phyloP scores from a whole-genome alignment of 2,797 vertebrate species.

The Malurus leucopterus region DNA sequence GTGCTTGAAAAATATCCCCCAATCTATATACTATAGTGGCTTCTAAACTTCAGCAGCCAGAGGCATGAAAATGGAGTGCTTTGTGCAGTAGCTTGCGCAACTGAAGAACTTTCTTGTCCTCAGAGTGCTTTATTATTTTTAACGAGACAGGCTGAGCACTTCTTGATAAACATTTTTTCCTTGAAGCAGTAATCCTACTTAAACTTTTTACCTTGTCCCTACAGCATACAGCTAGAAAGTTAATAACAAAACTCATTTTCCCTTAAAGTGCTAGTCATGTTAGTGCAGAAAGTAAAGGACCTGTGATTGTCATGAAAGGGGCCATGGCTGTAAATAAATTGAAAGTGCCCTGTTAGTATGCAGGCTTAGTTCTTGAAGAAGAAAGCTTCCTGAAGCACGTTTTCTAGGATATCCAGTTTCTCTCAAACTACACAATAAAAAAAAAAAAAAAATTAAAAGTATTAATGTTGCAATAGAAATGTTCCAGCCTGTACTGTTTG shows the following conservation, averaged over 20 bases:
- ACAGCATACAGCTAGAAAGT: slow-evolving; percentile 3
- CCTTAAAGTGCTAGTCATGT: slow-evolving; percentile 12
- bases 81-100: slow-evolving; percentile 55
- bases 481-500: background rate
- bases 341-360: background rate
- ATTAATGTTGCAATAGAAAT: background rate
- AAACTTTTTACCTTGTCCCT: slow-evolving; percentile 55
- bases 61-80: slow-evolving; percentile 29
- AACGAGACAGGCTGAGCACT: slow-evolving; percentile 49
- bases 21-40: background rate
- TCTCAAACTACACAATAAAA: background rate
- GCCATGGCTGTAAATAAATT: background rate
- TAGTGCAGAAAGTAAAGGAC: background rate
- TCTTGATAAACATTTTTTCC: slow-evolving; percentile 49
- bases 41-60: slow-evolving; percentile 35
- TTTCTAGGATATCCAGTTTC: background rate
- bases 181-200: slow-evolving; percentile 51
- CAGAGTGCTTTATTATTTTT: slow-evolving; percentile 55
- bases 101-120: slow-evolving; percentile 24
- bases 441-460: background rate
- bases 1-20: slow-evolving; percentile 16
- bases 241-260: slow-evolving; percentile 31
- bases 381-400: background rate
- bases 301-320: background rate
- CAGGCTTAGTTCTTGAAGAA: background rate